phyloP scores from a whole-genome alignment of 2,888 invertebrate genomes.

The Geophilus truncorum region DNA sequence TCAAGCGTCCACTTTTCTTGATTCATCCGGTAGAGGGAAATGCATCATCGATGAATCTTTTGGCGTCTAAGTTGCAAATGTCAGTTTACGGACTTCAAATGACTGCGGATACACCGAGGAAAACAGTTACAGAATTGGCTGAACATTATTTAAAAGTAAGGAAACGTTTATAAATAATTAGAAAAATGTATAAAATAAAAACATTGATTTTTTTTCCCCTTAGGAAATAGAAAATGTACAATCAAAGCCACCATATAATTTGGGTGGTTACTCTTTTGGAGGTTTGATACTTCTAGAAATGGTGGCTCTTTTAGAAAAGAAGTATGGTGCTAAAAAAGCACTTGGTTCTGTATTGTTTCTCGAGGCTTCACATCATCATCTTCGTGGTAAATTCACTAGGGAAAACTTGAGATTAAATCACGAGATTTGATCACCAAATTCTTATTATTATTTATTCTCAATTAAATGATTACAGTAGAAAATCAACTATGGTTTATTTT shows the following conservation, averaged over 20 bases:
- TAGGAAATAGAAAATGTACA: slow-evolving; percentile 69
- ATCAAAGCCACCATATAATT: slow-evolving; percentile 73
- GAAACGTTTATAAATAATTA: not conserved
- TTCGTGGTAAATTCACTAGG: no score
- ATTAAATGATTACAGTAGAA: no score
- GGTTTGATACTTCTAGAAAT: slow-evolving; percentile 93
- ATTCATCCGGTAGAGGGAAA: slow-evolving; percentile 88
- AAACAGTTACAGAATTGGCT: slow-evolving; percentile 67
- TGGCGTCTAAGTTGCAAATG: slow-evolving; percentile 67
- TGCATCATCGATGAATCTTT: slow-evolving; percentile 61
- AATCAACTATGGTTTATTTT: no score
- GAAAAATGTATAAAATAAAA: not conserved
- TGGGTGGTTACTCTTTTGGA: slow-evolving; percentile 95
- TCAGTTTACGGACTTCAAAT: slow-evolving; percentile 86
- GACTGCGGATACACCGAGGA: slow-evolving; percentile 66
- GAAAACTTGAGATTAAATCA: no score
- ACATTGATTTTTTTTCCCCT: not conserved
- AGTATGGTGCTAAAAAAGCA: not conserved
- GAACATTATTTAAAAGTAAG: slow-evolving; percentile 48
- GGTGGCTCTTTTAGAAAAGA: slow-evolving; percentile 65
- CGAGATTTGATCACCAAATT: no score
- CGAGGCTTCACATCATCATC: no score
- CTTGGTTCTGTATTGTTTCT: no score
- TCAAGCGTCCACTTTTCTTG: slow-evolving; percentile 51
- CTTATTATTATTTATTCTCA: no score